phyloP scores from a whole-genome alignment of 1,140 invertebrate species.

The Pararge aegeria region DNA sequence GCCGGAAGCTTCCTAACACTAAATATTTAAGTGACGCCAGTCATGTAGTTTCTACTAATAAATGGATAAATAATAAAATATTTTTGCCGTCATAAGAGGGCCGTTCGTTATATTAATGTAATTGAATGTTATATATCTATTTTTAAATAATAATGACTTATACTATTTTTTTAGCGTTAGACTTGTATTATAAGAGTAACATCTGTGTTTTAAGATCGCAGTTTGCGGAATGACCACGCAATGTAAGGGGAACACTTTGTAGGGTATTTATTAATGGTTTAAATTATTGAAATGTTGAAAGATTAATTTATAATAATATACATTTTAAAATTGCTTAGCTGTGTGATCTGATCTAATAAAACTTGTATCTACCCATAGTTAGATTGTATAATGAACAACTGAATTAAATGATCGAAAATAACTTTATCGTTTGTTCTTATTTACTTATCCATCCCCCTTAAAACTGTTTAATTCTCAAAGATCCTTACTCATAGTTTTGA shows the following conservation, averaged over 20 bases:
- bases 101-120: slow-evolving; percentile 63
- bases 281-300: slow-evolving; percentile 60
- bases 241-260: slow-evolving; percentile 69
- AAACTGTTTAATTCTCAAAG: too few species aligned
- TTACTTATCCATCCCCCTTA: slow-evolving; percentile 13
- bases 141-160: slow-evolving; percentile 61
- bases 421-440: slow-evolving; percentile 64
- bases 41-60: slow-evolving; percentile 74
- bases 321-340: slow-evolving; percentile 69
- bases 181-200: slow-evolving; percentile 54
- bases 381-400: slow-evolving; percentile 73
- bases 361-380: slow-evolving; percentile 65
- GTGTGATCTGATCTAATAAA: slow-evolving; percentile 77
- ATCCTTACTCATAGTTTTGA: too few species aligned
- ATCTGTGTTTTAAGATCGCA: slow-evolving; percentile 54
- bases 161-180: slow-evolving; percentile 64
- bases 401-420: slow-evolving; percentile 72
- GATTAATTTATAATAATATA: slow-evolving; percentile 71
- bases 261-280: slow-evolving; percentile 71
- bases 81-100: slow-evolving; percentile 70
- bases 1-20: slow-evolving; percentile 63
- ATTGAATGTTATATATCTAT: slow-evolving; percentile 72
- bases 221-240: slow-evolving; percentile 44
- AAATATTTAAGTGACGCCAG: slow-evolving; percentile 53
- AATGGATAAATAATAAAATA: slow-evolving; percentile 55